Base-by-base conservation (phyloP, 2,113 vertebrate genomes). In the Crotalus helleri region DNA sequence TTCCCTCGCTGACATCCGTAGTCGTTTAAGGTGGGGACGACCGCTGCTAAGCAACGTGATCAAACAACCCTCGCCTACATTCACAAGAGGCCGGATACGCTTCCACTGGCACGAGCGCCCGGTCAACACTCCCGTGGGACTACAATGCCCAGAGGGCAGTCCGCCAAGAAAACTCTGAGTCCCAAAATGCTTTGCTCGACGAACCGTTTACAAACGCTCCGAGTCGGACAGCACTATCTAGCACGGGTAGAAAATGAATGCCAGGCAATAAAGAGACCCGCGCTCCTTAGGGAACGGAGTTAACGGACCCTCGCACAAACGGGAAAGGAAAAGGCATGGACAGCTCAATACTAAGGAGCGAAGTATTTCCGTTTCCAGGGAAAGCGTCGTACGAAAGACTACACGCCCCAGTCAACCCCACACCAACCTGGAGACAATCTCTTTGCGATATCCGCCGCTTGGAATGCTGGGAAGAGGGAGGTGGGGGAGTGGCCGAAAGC, bases 11-110 rank as follows among this genome's bases (percentile, higher is more conserved):
- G 69, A 59, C 91, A 26, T 87, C 74, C 24, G 10, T 11, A 9
- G 33, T 5, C 91, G 51, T n/a, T 86, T 39, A 5, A 0, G 88
- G 87, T 44, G 54, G 58, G 46, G 69, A 4, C n/a, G 46, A 88
- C 59, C 17, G 96, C 94, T 96, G 95, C 96, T 95, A 96, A 7
- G 95, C 94, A 93, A 97, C 95, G 61, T 92, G 92, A 91, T 95
- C 94, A 87, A 93, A 89, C 94, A 93, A 53, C 49, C 15, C 90
- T 54, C 5, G 33, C 74, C 39, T 59, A 17, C n/a, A 21, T 39
- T 4, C 85, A 2, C 0, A 91, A 6, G 4, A 33, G 39, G 29
- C 26, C 61, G 64, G 91, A 61, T 85, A 5, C 26, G 53, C 55
- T 54, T 86, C 33, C 59, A 39, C 17, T 0, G 8, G 12, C 24